Evolutionary conservation across 2,797 vertebrate species (phyloP).

Genomic region (Urosaurus nigricauda): DNA sequence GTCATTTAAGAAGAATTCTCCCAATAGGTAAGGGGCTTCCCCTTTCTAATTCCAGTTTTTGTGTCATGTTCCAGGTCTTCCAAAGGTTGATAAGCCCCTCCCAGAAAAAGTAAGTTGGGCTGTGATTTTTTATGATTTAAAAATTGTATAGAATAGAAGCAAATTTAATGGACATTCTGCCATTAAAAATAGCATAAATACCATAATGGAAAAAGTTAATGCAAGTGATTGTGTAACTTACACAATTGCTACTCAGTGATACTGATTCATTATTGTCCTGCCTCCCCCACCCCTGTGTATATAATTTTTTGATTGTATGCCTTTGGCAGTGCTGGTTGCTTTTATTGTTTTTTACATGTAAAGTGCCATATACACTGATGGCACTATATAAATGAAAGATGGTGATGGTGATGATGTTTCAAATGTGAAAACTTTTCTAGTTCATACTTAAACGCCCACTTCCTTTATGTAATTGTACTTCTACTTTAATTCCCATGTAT

Average conservation of each 20-base stretch:
- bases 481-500: neutral
- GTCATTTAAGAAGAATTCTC: constrained; percentile 43
- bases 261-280: neutral
- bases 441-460: neutral
- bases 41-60: constrained; percentile 42
- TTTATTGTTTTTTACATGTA: no score
- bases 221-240: neutral
- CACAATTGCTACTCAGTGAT: neutral
- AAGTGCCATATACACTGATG: no score
- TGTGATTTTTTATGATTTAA: constrained; percentile 44
- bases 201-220: no score
- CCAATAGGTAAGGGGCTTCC: constrained; percentile 37
- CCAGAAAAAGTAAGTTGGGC: constrained; percentile 47
- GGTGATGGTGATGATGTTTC: no score
- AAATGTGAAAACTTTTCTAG: neutral
- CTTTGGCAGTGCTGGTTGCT: no score
- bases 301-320: no score
- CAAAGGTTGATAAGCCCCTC: constrained; percentile 49
- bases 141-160: constrained; percentile 19
- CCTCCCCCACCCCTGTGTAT: neutral
- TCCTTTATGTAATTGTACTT: neutral
- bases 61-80: constrained; percentile 49
- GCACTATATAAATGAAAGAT: no score
- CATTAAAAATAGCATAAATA: constrained; percentile 18
- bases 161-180: constrained; percentile 28